Evolutionary conservation across 2,113 vertebrate species (phyloP), one percentile per base, ranked within the genome.

Genomic region (Cryptomyrus ogoouensis): DNA sequence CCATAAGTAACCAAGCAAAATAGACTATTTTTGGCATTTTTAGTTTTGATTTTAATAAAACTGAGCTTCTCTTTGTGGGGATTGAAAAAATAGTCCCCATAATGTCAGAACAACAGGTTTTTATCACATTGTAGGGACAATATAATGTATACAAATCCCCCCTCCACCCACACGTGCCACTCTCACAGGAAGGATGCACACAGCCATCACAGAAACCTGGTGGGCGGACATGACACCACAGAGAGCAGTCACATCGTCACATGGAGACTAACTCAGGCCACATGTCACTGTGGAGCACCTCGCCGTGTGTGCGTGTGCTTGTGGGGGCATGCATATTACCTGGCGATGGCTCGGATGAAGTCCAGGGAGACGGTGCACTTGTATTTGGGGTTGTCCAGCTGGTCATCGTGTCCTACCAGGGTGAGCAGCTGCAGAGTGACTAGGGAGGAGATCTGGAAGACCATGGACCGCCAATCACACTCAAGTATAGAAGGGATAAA

Each of bases 301-400:
- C 4, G 35, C 74, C 31, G 9, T 1, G 62, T 27, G n/a, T 31
- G 31, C 0, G 15, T 83, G 35, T 83, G 15, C 5, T 3, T 24
- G 17, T 44, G 77, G 35, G 39, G 1, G 39, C 5, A 6, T 10
- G 7, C 13, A 39, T 19, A n/a, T 56, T n/a, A 99, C 98, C 97
- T 96, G 94, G 98, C 97, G 93, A 99, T 80, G 89, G 97, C 96
- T 88, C 96, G 96, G 93, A 99, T 98, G 95, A 99, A 99, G 91
- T 99, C 98, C 92, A 99, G 93, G 39, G 98, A 98, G 0, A 99
- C 97, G 0, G 96, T 96, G 91, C 98, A 99, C 94, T 99, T 99
- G 93, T 98, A 99, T 77, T 98, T 98, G 2, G 97, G 98, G 87
- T 96, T 95, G 83, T 98, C 97, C 89, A 99, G 97, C 93, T 98